Conservation (phyloP, 2,797 vertebrate genomes). For the Diglossa cyanea region DNA sequence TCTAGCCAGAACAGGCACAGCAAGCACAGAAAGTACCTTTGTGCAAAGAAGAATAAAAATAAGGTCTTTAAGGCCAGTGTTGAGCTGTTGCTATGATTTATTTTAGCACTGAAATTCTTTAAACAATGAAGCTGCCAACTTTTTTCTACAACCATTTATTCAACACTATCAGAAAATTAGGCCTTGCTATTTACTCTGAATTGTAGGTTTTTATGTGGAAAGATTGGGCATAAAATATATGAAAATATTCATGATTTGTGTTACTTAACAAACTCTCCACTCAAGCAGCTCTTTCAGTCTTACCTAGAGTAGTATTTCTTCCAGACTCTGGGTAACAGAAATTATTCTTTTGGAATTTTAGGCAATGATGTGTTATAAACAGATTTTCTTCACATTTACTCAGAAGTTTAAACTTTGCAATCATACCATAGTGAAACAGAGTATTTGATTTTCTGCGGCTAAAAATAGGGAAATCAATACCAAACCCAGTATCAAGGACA, state of each 20-base stretch:
- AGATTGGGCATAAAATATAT: background rate
- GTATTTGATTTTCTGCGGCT: background rate
- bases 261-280: background rate
- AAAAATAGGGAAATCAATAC: conserved; percentile 23
- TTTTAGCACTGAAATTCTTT: background rate
- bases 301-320: background rate
- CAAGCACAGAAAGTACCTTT: background rate
- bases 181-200: background rate
- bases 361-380: background rate
- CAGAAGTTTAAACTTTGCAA: background rate
- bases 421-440: background rate
- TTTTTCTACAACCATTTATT: background rate
- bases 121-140: background rate
- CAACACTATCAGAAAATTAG: background rate
- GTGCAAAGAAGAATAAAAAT: background rate
- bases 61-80: background rate
- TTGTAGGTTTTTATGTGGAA: background rate
- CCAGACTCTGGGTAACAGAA: background rate
- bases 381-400: background rate
- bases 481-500: background rate
- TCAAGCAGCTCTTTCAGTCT: background rate
- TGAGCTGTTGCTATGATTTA: background rate
- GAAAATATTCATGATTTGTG: background rate
- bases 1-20: background rate
- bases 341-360: background rate